Base-by-base conservation (phyloP, 2,888 invertebrate genomes). In the Aproaerema taeniolella region DNA sequence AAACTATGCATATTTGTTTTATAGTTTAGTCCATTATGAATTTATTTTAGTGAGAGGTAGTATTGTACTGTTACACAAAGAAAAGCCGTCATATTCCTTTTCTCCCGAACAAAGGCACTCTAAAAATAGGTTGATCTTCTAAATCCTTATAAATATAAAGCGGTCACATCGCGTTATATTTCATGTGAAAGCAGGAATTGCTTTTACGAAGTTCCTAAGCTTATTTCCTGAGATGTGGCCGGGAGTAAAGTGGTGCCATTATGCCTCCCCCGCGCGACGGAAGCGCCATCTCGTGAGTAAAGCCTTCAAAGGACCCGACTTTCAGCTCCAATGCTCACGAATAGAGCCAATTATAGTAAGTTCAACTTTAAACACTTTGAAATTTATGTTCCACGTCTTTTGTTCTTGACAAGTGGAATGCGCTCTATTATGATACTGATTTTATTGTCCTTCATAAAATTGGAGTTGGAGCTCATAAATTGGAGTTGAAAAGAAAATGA, bases 181-280 rank as follows among this genome's bases (percentile, higher is more conserved):
- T 83, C 78, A 81, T 79, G 73, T 75, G 80, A 49, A 77, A 80
- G 76, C 54, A 67, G 74, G 66, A 83, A 83, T 83, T 78, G 83
- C 86, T 86, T 85, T 86, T 83, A 86, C 71, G 74, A 72, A 83
- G 81, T 85, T 83, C 74, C 75, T 80, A 81, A 85, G 86, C 85
- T 86, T 85, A 86, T 85, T 86, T 85, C 85, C 85, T 78, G 80
- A 67, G 75, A 26, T 72, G 76, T 73, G 74, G 74, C 67, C 63
- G 78, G 70, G 79, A 62, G 77, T 79, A 81, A 85, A 85, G 85
- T 85, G 83, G 74, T 76, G 67, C 82, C 82, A 83, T 86, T 85
- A 82, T 67, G 52, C 61, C 59, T 56, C 44, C 52, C 49, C 57
- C 54, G 48, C 32, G 44, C 41, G 48, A 50, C 43, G 49, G 53